Evolutionary conservation across 2,797 vertebrate genomes (phyloP), one percentile per base, ranked within the genome.

Genomic region (Acipenser ruthenus): DNA sequence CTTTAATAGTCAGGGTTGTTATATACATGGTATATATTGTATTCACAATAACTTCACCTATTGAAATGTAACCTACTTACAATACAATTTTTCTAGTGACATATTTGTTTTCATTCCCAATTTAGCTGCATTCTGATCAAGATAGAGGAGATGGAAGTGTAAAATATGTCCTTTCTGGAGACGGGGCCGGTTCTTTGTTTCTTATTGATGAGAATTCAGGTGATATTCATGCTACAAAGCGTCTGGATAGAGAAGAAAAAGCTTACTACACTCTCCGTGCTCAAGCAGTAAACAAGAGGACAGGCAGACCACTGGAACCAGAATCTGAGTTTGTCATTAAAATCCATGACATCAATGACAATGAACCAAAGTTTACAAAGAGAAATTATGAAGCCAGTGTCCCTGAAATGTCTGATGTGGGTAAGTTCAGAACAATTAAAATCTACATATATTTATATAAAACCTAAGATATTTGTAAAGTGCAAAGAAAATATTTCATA

Each of bases 251-350:
- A 79, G 96, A 99, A 79, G 96, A 99, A 83, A 97, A 93, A 60
- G 91, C 95, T 15, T 83, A 93, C 71, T 99, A 99, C 72, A 88
- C 92, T 1, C 92, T 99, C 50, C 86, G 88, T 61, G 96, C 96
- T 73, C 96, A 96, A 81, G 96, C 95, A 50, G 79, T 98, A 85
- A 94, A 95, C 78, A 87, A 92, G 73, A 91, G 82, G 73, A 96
- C 94, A 1, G 94, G 94, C 49, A 80, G 85, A 1, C 93, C 96
- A 74, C 91, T 99, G 77, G 96, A 99, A 72, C 90, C 93, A 0
- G 95, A 97, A 84, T 98, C 96, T 0, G 94, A 98, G 74, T 99
- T 99, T 69, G 92, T 97, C 72, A 98, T 99, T 75, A 99, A 99
- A 81, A 99, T 99, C 64, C 96, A 99, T 0, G 96, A 99, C 81